A percentile compares a stretch with the other conserved stretches of the same genome.
Evolutionary conservation across 2,797 vertebrate genomes (phyloP).

Genomic region (Arctocebus calabarensis): DNA sequence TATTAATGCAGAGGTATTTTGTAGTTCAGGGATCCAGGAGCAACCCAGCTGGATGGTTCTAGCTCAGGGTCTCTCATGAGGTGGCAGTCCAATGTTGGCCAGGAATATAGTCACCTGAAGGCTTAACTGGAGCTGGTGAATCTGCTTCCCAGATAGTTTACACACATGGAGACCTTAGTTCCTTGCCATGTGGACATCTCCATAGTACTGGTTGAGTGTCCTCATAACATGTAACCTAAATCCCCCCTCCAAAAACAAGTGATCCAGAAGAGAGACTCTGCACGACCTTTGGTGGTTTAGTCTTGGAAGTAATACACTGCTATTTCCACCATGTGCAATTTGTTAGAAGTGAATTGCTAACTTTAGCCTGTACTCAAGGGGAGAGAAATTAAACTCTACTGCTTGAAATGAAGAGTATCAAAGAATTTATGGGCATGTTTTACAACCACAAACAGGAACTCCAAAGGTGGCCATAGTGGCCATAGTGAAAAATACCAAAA

Average conservation of each 20-base stretch:
- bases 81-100: not conserved
- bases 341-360: constrained; percentile 11
- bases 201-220: not conserved
- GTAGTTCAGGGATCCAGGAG: not conserved
- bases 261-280: not conserved
- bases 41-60: not conserved
- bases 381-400: not conserved
- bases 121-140: not conserved
- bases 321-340: not conserved
- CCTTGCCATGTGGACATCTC: not conserved
- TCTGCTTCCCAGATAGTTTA: not conserved
- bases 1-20: not conserved
- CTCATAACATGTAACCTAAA: not conserved
- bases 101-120: not conserved
- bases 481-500: constrained; percentile 33
- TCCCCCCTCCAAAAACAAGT: not conserved
- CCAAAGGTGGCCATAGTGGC: not conserved
- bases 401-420: not conserved
- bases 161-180: not conserved
- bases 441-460: not conserved
- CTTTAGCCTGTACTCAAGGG: not conserved
- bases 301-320: not conserved
- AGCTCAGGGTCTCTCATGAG: not conserved
- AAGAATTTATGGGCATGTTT: not conserved
- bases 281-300: not conserved